Conservation (phyloP, 2,113 vertebrate genomes). For the Chascanopsetta lugubris region DNA sequence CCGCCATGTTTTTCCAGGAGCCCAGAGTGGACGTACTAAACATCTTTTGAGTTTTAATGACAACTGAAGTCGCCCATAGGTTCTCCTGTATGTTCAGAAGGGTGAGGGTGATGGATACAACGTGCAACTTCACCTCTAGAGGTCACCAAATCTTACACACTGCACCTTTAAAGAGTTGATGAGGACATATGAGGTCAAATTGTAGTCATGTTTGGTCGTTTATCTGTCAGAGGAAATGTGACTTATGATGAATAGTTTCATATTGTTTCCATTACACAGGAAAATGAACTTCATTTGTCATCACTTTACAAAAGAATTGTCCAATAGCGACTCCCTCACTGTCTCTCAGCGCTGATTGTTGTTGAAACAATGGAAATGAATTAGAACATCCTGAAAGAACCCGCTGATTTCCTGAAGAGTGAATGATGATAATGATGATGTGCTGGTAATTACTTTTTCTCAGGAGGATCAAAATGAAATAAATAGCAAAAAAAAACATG, state of each 20-base stretch:
- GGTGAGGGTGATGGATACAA: neutral
- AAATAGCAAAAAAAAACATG: too few species aligned
- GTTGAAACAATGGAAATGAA: neutral
- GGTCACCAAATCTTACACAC: neutral
- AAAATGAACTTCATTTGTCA: neutral
- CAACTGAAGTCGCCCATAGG: too few species aligned
- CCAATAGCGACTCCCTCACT: neutral
- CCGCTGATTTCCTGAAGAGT: neutral
- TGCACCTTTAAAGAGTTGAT: neutral
- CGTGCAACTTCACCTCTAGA: too few species aligned
- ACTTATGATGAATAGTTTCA: slow-evolving; percentile 2
- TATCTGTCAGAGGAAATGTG: neutral
- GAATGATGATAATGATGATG: neutral
- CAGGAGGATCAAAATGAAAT: neutral
- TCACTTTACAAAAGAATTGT: neutral
- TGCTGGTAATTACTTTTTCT: neutral
- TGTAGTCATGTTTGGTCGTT: neutral
- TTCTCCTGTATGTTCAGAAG: too few species aligned
- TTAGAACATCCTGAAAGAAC: neutral
- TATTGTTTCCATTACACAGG: neutral
- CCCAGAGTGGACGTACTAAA: too few species aligned
- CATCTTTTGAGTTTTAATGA: too few species aligned
- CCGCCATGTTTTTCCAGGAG: too few species aligned
- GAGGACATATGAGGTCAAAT: neutral
- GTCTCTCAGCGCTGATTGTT: too few species aligned